Conservation (phyloP, 1,140 invertebrate species). For the Anastatus disparis region DNA sequence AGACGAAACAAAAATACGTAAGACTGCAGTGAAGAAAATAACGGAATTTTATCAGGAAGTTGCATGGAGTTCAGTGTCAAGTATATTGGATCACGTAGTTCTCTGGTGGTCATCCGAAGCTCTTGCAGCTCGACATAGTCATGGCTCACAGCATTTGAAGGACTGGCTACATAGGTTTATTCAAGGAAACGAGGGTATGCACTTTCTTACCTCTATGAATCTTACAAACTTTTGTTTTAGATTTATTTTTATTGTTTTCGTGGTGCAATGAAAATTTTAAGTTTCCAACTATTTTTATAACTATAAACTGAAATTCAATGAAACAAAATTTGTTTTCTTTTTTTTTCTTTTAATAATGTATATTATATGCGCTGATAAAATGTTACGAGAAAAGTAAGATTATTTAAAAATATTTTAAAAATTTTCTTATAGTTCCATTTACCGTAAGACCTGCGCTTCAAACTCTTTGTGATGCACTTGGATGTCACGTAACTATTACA, state of each 20-base stretch:
- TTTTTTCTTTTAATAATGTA: no score
- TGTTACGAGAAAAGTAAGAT: no score
- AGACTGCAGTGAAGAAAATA: slow-evolving; percentile 64
- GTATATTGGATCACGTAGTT: slow-evolving; percentile 80
- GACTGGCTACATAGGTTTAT: slow-evolving; percentile 72
- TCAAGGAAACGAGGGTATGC: slow-evolving; percentile 47
- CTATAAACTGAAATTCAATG: no score
- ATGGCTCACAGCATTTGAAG: slow-evolving; percentile 69
- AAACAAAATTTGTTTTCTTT: no score
- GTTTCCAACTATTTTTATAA: no score
- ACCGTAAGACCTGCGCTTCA: slow-evolving; percentile 75
- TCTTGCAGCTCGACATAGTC: slow-evolving; percentile 69
- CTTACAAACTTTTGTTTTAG: no score
- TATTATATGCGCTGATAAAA: no score
- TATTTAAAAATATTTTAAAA: background rate
- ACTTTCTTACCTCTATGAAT: background rate
- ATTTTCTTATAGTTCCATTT: slow-evolving; percentile 68
- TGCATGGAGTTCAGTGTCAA: slow-evolving; percentile 79
- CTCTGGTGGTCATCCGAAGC: slow-evolving; percentile 81
- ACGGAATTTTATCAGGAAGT: slow-evolving; percentile 71
- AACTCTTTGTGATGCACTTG: slow-evolving; percentile 79
- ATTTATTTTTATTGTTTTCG: no score
- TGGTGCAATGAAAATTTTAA: no score
- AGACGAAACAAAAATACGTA: slow-evolving; percentile 63
- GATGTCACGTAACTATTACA: slow-evolving; percentile 77